Evolutionary conservation across 1,140 invertebrate species (phyloP).

Genomic region (Musca vetustissima): DNA sequence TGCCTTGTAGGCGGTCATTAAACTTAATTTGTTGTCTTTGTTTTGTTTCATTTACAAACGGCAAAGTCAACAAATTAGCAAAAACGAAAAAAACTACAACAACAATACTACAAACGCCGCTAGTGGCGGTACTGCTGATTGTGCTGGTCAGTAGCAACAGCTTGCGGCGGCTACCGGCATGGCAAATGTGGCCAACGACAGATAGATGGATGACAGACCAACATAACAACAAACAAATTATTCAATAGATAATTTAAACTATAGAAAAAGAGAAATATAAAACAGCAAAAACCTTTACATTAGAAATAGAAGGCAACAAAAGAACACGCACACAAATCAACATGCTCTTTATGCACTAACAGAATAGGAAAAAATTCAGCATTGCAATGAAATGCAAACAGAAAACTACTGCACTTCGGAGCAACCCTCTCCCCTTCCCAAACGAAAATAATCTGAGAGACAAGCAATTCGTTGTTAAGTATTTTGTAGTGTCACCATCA

Average conservation of each 20-base stretch:
- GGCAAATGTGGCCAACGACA: not conserved
- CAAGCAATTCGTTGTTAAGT: too few species aligned
- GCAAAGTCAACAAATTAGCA: slow-evolving; percentile 16
- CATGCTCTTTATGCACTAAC: not conserved
- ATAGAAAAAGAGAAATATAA: not conserved
- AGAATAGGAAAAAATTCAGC: slow-evolving; percentile 12
- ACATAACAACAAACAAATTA: slow-evolving; percentile 24
- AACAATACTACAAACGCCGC: not conserved
- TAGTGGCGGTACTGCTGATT: too few species aligned
- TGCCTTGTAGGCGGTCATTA: slow-evolving; percentile 31
- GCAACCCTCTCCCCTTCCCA: not conserved
- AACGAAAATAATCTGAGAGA: too few species aligned
- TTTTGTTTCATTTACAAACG: slow-evolving; percentile 4
- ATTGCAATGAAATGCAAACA: not conserved
- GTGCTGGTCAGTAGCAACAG: not conserved
- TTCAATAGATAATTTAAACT: slow-evolving; percentile 19
- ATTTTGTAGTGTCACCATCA: slow-evolving; percentile 4
- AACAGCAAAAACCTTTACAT: not conserved
- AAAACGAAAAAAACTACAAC: not conserved
- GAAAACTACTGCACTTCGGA: not conserved
- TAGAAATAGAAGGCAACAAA: slow-evolving; percentile 9
- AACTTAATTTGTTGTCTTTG: slow-evolving; percentile 25
- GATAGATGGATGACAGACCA: not conserved
- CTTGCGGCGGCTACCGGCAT: not conserved
- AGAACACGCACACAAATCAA: not conserved